Conservation (phyloP, 2,888 invertebrate genomes). For the Furcula furcula region DNA sequence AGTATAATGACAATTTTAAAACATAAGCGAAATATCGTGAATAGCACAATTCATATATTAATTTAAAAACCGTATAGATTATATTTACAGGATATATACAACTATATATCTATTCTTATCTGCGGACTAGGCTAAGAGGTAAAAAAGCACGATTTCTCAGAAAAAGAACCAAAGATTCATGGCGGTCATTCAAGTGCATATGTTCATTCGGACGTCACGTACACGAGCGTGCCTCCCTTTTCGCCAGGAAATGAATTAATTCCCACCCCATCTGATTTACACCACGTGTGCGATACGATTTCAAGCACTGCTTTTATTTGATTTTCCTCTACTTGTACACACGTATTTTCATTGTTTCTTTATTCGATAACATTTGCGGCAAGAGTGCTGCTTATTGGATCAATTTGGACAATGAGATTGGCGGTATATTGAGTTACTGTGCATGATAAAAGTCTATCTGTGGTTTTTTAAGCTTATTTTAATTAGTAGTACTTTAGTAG, state of each 20-base stretch:
- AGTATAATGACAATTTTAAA: too few species aligned
- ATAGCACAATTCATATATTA: too few species aligned
- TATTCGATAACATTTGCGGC: slow-evolving; percentile 5
- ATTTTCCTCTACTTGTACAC: slow-evolving; percentile 4
- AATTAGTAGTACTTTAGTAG: too few species aligned
- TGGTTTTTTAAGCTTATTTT: too few species aligned
- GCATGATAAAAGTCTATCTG: too few species aligned
- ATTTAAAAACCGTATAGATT: too few species aligned
- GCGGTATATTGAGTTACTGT: neutral
- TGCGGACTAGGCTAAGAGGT: too few species aligned
- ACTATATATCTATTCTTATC: too few species aligned
- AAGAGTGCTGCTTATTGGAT: slow-evolving; percentile 1
- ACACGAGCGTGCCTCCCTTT: slow-evolving; percentile 29
- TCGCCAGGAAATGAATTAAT: slow-evolving; percentile 59
- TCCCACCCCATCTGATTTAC: slow-evolving; percentile 53
- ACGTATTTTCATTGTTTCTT: slow-evolving; percentile 19
- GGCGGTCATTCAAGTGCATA: neutral
- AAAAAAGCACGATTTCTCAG: too few species aligned
- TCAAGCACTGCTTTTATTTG: slow-evolving; percentile 23
- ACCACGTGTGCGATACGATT: slow-evolving; percentile 45
- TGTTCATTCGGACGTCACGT: slow-evolving; percentile 36
- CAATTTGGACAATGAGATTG: neutral
- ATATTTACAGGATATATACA: too few species aligned
- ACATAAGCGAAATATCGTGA: too few species aligned
- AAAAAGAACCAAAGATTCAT: slow-evolving; percentile 5